phyloP scores from a whole-genome alignment of 2,888 invertebrate species.

The Mythimna ferrago region DNA sequence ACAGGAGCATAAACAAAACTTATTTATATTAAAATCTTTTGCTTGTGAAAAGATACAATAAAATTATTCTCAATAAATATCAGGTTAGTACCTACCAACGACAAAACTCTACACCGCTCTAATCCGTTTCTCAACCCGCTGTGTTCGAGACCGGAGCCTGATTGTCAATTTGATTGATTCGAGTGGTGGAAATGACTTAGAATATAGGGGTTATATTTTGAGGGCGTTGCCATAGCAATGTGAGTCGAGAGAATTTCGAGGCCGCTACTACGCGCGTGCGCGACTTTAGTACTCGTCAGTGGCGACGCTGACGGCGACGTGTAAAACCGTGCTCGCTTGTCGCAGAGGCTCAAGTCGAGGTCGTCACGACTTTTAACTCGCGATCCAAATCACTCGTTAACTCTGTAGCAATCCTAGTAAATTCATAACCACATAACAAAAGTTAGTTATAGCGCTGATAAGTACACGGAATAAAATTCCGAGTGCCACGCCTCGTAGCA shows the following conservation, averaged over 20 bases:
- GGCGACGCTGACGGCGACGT: neutral
- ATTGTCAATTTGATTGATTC: conserved; percentile 2
- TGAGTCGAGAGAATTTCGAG: conserved; percentile 5
- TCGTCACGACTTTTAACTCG: neutral
- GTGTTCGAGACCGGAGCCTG: neutral
- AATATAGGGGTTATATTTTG: neutral
- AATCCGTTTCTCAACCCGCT: neutral
- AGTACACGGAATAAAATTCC: neutral
- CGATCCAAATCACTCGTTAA: neutral
- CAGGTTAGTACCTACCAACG: too few relatives aligned
- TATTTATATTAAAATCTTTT: too few relatives aligned
- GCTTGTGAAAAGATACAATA: too few relatives aligned
- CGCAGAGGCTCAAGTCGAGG: neutral
- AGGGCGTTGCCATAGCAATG: neutral
- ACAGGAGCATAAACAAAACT: too few relatives aligned
- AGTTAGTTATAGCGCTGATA: neutral
- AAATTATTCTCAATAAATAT: too few relatives aligned
- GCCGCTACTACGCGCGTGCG: neutral
- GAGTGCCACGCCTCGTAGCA: too few relatives aligned
- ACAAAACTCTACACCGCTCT: neutral
- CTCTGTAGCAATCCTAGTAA: neutral
- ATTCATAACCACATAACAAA: neutral
- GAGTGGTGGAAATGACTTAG: neutral
- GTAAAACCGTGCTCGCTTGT: neutral
- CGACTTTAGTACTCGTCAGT: neutral